phyloP scores from a whole-genome alignment of 2,888 invertebrate genomes.

The Cataglyphis altisquamis region DNA sequence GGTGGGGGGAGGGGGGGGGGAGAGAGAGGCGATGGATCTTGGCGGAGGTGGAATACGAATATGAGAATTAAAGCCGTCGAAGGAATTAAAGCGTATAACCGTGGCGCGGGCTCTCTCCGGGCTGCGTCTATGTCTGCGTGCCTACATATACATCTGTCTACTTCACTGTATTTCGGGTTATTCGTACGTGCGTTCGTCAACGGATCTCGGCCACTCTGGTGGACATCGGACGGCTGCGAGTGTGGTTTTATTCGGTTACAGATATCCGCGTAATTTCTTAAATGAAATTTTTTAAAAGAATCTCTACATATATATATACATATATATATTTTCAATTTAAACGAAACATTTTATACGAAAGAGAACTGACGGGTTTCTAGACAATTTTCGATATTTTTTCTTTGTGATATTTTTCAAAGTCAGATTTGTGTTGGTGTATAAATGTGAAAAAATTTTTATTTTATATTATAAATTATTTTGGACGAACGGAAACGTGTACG shows the following conservation, averaged over 20 bases:
- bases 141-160: constrained; percentile 60
- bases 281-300: not conserved
- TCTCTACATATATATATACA: not conserved
- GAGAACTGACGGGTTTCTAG: not conserved
- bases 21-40: too few relatives aligned
- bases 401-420: not conserved
- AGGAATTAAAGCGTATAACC: constrained; percentile 85
- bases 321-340: not conserved
- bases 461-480: not conserved
- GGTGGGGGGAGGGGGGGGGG: not conserved
- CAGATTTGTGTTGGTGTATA: not conserved
- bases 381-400: not conserved
- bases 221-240: constrained; percentile 82
- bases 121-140: constrained; percentile 74
- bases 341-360: not conserved
- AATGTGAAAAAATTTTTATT: not conserved
- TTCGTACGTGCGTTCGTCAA: constrained; percentile 68
- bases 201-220: constrained; percentile 66
- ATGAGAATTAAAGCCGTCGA: constrained; percentile 86
- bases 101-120: constrained; percentile 76
- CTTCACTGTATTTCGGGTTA: constrained; percentile 62
- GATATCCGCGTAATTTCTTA: constrained; percentile 49
- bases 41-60: constrained; percentile 83
- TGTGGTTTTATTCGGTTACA: constrained; percentile 69
- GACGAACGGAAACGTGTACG: not conserved